Conservation (phyloP, 2,113 vertebrate genomes). For the Passer domesticus region DNA sequence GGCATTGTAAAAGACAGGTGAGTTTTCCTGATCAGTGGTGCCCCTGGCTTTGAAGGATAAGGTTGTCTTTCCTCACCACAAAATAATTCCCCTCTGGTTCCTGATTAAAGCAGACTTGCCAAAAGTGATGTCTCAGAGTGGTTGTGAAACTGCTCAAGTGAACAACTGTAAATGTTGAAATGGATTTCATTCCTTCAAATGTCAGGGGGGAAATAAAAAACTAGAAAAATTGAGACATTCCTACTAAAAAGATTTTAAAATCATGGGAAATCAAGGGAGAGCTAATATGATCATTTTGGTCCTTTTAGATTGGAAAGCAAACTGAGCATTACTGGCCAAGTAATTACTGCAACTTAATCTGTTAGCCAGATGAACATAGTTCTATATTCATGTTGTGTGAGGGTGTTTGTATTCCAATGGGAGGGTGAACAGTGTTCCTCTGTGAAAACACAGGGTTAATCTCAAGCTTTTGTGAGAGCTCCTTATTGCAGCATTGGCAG, state of each 20-base stretch:
- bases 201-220: fast-evolving
- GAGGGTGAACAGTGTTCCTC: neutral
- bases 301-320: neutral
- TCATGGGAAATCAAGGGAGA: neutral
- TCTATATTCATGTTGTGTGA: neutral
- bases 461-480: neutral
- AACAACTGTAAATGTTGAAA: neutral
- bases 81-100: neutral
- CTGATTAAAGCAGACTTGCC: neutral
- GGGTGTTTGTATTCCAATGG: neutral
- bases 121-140: neutral
- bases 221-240: neutral
- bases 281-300: neutral
- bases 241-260: neutral
- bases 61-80: neutral
- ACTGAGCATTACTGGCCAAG: neutral
- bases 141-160: neutral
- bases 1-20: neutral
- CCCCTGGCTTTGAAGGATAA: neutral
- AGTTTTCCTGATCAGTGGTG: neutral
- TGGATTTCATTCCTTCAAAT: neutral
- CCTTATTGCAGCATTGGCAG: neutral
- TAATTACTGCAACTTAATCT: neutral
- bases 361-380: neutral
- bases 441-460: neutral